A percentile compares a stretch with the other conserved stretches of the same genome.
Conservation (phyloP, 2,797 vertebrate species). For the Octomys mimax region DNA sequence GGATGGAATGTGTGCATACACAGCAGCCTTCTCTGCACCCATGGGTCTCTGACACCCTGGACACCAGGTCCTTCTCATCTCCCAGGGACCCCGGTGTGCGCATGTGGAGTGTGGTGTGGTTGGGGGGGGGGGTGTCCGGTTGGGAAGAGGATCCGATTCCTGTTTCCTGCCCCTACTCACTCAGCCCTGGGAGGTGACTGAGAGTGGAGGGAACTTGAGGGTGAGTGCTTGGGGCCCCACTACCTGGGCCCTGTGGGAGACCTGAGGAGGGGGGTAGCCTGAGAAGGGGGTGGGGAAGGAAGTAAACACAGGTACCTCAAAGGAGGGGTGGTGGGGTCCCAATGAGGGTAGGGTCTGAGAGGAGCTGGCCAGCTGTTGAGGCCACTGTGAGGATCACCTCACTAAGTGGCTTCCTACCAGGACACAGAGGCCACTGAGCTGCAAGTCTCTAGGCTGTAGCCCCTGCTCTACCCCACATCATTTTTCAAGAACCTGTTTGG, state of each 20-base stretch:
- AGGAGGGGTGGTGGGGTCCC: neutral
- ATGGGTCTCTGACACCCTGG: neutral
- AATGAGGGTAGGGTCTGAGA: neutral
- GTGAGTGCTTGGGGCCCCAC: slow-evolving; percentile 76
- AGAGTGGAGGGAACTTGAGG: slow-evolving; percentile 78
- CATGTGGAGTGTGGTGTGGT: slow-evolving; percentile 73
- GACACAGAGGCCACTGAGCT: neutral
- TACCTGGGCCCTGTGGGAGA: slow-evolving; percentile 20
- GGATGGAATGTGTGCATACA: rapidly evolving
- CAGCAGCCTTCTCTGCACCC: neutral
- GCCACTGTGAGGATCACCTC: slow-evolving; percentile 2
- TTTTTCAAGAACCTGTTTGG: slow-evolving; percentile 18
- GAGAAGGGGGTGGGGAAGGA: slow-evolving; percentile 16
- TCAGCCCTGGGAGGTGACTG: slow-evolving; percentile 80
- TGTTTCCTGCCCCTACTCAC: slow-evolving; percentile 85
- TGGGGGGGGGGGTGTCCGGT: slow-evolving; percentile 79
- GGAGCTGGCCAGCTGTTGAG: neutral
- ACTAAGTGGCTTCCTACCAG: slow-evolving; percentile 56
- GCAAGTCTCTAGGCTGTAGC: neutral
- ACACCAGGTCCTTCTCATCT: neutral
- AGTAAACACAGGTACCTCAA: neutral
- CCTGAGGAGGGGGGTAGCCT: neutral
- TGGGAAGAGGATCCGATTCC: slow-evolving; percentile 82
- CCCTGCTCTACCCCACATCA: neutral
- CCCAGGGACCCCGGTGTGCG: slow-evolving; percentile 67